Conservation (phyloP, 2,113 vertebrate genomes). For the Raja brachyura region DNA sequence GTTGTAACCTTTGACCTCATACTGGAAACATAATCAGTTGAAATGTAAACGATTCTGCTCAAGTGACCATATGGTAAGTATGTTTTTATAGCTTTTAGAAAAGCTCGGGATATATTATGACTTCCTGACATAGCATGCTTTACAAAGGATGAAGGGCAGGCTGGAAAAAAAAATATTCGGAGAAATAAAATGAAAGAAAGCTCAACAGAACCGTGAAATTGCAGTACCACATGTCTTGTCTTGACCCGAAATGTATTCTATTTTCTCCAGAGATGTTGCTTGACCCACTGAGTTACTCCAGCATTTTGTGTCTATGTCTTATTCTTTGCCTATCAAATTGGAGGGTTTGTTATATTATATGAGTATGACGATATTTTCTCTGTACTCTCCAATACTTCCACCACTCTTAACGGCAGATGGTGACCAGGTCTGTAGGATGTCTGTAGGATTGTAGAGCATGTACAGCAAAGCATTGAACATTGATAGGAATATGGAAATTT, state of each 20-base stretch:
- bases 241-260: too few relatives aligned
- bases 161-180: background rate
- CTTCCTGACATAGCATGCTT: background rate
- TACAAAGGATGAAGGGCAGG: background rate
- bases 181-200: background rate
- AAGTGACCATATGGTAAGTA: background rate
- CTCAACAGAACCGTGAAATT: background rate
- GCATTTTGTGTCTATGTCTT: background rate
- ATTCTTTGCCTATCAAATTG: background rate
- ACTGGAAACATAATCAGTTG: background rate
- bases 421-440: background rate
- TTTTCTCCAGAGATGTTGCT: too few relatives aligned
- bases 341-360: background rate
- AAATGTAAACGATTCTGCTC: background rate
- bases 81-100: background rate
- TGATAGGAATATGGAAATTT: background rate
- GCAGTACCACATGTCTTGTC: background rate
- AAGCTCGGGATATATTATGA: background rate
- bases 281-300: too few relatives aligned
- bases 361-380: background rate
- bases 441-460: background rate
- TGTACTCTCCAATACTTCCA: background rate
- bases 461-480: background rate
- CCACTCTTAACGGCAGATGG: background rate
- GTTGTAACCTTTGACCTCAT: background rate